Conservation (phyloP, 2,113 vertebrate genomes). For the Anoplopoma fimbria region DNA sequence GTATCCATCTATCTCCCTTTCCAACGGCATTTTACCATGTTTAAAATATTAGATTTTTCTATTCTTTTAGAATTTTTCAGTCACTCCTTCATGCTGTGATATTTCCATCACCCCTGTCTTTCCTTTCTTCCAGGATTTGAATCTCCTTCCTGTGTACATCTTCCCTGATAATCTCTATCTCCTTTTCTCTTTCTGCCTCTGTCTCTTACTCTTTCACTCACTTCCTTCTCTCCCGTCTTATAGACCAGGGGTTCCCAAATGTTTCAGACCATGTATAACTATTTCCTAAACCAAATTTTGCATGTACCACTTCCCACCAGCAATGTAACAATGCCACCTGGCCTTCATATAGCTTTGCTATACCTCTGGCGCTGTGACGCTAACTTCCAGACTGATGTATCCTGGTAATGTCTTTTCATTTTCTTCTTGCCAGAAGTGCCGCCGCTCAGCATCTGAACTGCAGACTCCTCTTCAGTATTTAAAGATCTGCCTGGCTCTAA, state of each 20-base stretch:
- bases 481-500: not conserved
- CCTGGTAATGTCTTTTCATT: not conserved
- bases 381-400: not conserved
- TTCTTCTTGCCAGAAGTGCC: not conserved
- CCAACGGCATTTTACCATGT: not conserved
- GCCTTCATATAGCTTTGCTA: not conserved
- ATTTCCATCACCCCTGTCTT: not conserved
- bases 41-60: not conserved
- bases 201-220: not conserved
- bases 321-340: not conserved
- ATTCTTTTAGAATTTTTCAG: not conserved
- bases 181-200: not conserved
- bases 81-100: not conserved
- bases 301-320: too few relatives aligned
- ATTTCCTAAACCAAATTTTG: too few relatives aligned
- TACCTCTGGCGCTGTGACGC: not conserved
- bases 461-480: not conserved
- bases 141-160: not conserved
- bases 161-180: not conserved
- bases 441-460: not conserved
- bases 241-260: not conserved
- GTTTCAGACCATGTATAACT: not conserved
- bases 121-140: not conserved
- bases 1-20: conserved; percentile 36
- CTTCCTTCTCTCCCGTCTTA: not conserved